Base-by-base conservation (phyloP, 2,113 vertebrate species). In the Pandion haliaetus region DNA sequence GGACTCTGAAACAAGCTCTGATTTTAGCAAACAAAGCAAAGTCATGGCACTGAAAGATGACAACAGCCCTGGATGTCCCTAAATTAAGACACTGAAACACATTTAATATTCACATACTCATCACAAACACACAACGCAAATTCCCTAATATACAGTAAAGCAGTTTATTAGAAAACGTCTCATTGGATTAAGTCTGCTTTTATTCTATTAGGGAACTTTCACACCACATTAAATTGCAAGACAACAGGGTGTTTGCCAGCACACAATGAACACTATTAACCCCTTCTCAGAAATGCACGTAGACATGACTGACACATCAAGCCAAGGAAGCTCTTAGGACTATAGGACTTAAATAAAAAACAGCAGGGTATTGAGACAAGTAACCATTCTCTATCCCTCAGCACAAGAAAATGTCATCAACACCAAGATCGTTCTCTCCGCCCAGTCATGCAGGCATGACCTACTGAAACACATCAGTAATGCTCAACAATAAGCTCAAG, bases 201-300 rank as follows among this genome's bases (percentile, higher is more conserved):
- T 76, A 93, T 86, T 95, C 95, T 95, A 97, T 98, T 97, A 97
- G 94, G 96, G 97, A 98, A 95, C 97, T 97, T 97, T 98, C 97
- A 97, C 97, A 97, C 93, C 91, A 87, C 97, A 96, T 98, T 96
- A 96, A 88, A 95, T 57, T 47, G 95, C 88, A 67, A 85, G 58
- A 91, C 96, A 95, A 90, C 47, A 66, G 95, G 92, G 94, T 62
- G 77, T 63, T 31, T 96, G 97, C 97, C 97, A 97, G 96, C 82
- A 86, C 17, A 17, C 2, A 2, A 52, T n/a, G 80, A 95, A 72
- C 76, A 65, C 65, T 34, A 42, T 84, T 95, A 96, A 96, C 82
- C 88, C 93, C 49, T 94, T 95, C 91, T 82, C 88, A 59, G 88
- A 84, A 85, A 88, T 5, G 59, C 78, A 80, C 73, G 40, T 2